phyloP scores from a whole-genome alignment of 2,888 invertebrate species.

The Bombylius major region DNA sequence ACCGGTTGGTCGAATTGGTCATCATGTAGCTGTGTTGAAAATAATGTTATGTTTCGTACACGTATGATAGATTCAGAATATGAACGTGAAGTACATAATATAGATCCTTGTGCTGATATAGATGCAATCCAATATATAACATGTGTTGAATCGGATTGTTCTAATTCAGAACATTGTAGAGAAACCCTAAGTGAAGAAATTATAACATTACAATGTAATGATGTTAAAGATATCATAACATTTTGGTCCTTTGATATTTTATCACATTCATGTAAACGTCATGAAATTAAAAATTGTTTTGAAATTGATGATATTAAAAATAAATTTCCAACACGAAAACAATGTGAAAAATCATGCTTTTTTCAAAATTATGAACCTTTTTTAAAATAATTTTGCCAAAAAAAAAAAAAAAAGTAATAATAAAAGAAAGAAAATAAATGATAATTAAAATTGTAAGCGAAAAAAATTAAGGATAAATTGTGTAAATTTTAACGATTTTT shows the following conservation, averaged over 20 bases:
- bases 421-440: too few species aligned
- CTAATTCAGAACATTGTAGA: background rate
- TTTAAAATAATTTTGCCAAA: too few species aligned
- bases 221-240: background rate
- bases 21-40: background rate
- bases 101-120: background rate
- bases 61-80: background rate
- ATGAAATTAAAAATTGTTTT: background rate
- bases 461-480: too few species aligned
- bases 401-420: too few species aligned
- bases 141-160: background rate
- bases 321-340: background rate
- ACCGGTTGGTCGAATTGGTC: background rate
- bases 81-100: background rate
- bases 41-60: background rate
- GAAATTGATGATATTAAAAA: background rate
- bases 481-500: too few species aligned
- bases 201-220: too few species aligned
- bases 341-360: background rate
- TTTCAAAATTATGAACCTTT: background rate
- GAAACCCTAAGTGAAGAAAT: background rate
- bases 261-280: background rate
- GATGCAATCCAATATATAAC: background rate
- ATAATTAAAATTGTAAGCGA: too few species aligned
- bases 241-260: background rate